Evolutionary conservation across 2,888 invertebrate species (phyloP).

Genomic region (Mesoligia furuncula): DNA sequence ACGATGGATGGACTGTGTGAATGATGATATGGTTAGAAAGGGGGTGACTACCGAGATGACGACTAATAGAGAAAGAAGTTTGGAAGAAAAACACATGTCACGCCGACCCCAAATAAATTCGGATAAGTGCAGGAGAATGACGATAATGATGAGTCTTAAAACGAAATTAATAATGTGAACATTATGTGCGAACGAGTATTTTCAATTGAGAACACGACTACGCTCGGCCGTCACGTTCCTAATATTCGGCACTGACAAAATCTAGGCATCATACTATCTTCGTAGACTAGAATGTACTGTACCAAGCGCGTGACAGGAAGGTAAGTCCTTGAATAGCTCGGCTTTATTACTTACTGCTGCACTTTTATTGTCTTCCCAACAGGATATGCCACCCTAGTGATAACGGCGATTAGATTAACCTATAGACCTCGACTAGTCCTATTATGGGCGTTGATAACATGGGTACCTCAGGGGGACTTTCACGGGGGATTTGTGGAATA

Average conservation of each 20-base stretch:
- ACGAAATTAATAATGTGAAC: not conserved
- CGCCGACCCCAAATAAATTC: too few species aligned
- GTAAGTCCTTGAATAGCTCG: slow-evolving; percentile 36
- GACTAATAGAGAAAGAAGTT: too few species aligned
- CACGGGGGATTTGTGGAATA: too few species aligned
- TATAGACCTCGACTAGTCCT: not conserved
- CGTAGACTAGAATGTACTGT: slow-evolving; percentile 13
- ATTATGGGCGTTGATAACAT: not conserved
- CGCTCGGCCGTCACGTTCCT: too few species aligned
- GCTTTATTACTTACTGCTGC: slow-evolving; percentile 37
- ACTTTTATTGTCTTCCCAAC: slow-evolving; percentile 39
- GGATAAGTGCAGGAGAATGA: too few species aligned
- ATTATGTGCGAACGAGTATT: not conserved
- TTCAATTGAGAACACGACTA: not conserved
- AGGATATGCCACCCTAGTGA: slow-evolving; percentile 39
- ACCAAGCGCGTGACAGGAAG: slow-evolving; percentile 58
- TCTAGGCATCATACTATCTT: slow-evolving; percentile 58
- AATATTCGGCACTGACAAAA: slow-evolving; percentile 41
- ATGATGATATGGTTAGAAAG: too few species aligned
- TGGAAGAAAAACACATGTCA: too few species aligned
- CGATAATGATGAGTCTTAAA: too few species aligned
- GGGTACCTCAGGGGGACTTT: too few species aligned
- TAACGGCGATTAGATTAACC: slow-evolving; percentile 16
- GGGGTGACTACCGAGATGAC: too few species aligned
- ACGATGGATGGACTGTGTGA: too few species aligned